phyloP scores from a whole-genome alignment of 2,888 invertebrate species.

The Parnassius smintheus region DNA sequence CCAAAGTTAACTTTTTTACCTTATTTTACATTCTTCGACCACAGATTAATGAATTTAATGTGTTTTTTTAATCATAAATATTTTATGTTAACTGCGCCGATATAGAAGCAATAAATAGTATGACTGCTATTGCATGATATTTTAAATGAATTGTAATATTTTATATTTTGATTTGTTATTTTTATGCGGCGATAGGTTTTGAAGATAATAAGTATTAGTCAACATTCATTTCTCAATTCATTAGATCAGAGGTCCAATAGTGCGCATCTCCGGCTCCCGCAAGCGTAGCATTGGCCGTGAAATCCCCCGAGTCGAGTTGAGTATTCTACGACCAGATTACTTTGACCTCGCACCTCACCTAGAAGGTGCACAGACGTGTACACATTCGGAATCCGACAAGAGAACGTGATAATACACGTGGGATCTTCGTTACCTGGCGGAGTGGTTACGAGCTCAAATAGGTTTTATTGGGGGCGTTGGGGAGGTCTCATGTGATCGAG shows the following conservation, averaged over 20 bases:
- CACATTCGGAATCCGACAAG: neutral
- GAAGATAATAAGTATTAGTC: neutral
- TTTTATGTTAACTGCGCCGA: no score
- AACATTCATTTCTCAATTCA: slow-evolving; percentile 21
- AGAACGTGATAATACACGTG: neutral
- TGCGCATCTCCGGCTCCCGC: slow-evolving; percentile 22
- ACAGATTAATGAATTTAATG: no score
- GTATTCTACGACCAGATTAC: slow-evolving; percentile 44
- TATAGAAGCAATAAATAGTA: no score
- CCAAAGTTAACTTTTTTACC: no score
- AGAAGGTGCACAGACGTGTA: neutral
- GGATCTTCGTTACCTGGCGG: slow-evolving; percentile 20
- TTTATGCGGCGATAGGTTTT: no score
- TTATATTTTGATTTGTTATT: no score
- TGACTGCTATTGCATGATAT: no score
- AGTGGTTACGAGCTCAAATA: slow-evolving; percentile 59
- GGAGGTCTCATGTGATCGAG: slow-evolving; percentile 37
- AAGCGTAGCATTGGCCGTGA: slow-evolving; percentile 52
- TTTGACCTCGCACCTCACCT: slow-evolving; percentile 32
- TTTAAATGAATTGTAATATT: no score
- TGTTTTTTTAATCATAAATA: no score
- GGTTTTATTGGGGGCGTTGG: slow-evolving; percentile 55
- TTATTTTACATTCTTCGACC: no score
- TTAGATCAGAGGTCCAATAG: slow-evolving; percentile 15
- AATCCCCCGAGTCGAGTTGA: slow-evolving; percentile 58